These are phyloP conservation scores for Drosophila anomalipes DNA, from an alignment of 2,888 invertebrate genomes.

Conservation along the genomic window DNA sequence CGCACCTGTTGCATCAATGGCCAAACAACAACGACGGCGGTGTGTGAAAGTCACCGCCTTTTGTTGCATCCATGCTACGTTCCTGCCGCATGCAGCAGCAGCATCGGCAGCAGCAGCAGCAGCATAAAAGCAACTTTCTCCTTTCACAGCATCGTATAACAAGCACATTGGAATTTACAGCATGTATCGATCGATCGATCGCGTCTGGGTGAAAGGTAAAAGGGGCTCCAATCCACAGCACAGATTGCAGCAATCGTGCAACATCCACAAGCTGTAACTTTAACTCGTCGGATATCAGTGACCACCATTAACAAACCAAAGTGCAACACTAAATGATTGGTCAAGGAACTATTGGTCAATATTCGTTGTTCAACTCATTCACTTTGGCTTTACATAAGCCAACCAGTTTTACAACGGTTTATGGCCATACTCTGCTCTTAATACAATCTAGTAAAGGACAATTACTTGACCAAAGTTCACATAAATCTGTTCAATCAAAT, in stretches of 20 bases:
- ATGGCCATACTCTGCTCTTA: neutral
- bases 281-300: slow-evolving; percentile 1
- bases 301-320: no score
- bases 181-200: slow-evolving; percentile 35
- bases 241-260: slow-evolving; percentile 4
- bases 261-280: neutral
- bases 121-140: slow-evolving; percentile 60
- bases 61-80: slow-evolving; percentile 43
- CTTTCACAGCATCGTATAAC: slow-evolving; percentile 52
- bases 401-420: neutral
- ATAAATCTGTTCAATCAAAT: neutral
- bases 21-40: slow-evolving; percentile 8
- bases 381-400: neutral
- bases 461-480: neutral
- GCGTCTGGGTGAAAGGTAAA: slow-evolving; percentile 52
- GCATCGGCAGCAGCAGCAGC: slow-evolving; percentile 11
- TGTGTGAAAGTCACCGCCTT: slow-evolving; percentile 57
- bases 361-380: neutral
- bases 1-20: slow-evolving; percentile 52
- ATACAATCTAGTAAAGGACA: neutral
- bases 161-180: slow-evolving; percentile 49
- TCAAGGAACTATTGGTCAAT: neutral
- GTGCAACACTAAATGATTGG: neutral
- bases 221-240: slow-evolving; percentile 25
- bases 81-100: slow-evolving; percentile 41